These are phyloP conservation scores for Sclerurus mexicanus DNA, from an alignment of 2,113 vertebrate genomes.

Conservation along the genomic window DNA sequence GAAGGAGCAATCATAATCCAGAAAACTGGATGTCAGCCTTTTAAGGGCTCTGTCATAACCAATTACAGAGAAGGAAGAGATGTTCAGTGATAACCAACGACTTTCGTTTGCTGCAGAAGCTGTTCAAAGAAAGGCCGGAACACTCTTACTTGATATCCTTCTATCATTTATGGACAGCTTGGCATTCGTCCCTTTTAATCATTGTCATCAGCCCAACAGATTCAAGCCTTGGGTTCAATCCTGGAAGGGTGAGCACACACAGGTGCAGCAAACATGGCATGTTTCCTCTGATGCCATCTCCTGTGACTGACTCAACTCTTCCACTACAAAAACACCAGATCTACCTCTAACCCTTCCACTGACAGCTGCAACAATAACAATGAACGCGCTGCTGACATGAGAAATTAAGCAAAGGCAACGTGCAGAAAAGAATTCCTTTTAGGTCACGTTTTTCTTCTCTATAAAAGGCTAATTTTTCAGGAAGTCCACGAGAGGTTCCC, in stretches of 20 bases:
- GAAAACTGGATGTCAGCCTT: neutral
- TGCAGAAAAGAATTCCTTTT: neutral
- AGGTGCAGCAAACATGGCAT: neutral
- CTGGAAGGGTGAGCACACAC: neutral
- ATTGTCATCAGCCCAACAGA: neutral
- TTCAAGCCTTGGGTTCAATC: neutral
- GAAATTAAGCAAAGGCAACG: neutral
- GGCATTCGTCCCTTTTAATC: neutral
- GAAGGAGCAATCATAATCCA: neutral
- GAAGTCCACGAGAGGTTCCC: neutral
- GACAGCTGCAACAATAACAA: neutral
- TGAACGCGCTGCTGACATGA: neutral
- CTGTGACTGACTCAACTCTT: neutral
- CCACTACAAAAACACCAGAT: neutral
- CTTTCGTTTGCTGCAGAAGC: neutral
- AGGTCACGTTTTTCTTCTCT: neutral
- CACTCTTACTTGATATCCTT: neutral
- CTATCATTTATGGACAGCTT: neutral
- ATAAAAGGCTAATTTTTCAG: neutral
- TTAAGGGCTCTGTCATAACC: neutral
- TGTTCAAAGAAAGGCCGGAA: neutral
- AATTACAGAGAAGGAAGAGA: neutral
- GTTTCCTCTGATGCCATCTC: neutral
- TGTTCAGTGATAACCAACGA: neutral
- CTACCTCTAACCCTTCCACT: neutral